Percentiles rank a stretch among this genome's conserved stretches.
phyloP scores from a whole-genome alignment of 2,888 invertebrate species.

The Imbricaverruca yamaguchii region DNA sequence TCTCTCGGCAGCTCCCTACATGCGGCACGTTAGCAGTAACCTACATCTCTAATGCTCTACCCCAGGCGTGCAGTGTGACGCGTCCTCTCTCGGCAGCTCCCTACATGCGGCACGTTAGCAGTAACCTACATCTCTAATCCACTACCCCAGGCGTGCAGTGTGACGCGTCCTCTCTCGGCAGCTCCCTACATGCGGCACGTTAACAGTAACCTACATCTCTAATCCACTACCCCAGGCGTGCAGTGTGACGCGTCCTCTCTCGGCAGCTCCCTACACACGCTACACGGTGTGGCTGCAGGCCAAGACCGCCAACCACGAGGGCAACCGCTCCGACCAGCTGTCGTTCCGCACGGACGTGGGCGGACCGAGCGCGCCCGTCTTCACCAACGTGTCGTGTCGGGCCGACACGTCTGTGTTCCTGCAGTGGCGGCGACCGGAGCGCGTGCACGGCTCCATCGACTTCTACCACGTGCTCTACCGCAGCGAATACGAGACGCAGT shows the following conservation, averaged over 20 bases:
- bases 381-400: slow-evolving; percentile 74
- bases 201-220: no score
- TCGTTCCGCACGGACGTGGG: slow-evolving; percentile 71
- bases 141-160: no score
- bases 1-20: no score
- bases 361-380: slow-evolving; percentile 71
- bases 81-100: no score
- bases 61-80: no score
- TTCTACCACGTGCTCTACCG: slow-evolving; percentile 60
- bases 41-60: no score
- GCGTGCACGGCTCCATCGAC: slow-evolving; percentile 70
- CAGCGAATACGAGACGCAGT: slow-evolving; percentile 39
- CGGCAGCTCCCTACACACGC: slow-evolving; percentile 70
- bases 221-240: no score
- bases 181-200: no score
- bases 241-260: neutral
- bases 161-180: no score
- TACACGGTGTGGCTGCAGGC: slow-evolving; percentile 83
- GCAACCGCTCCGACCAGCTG: slow-evolving; percentile 64
- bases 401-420: slow-evolving; percentile 67
- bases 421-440: slow-evolving; percentile 72
- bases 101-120: no score
- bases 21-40: no score
- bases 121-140: no score
- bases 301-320: slow-evolving; percentile 65